phyloP scores from a whole-genome alignment of 1,140 invertebrate genomes.

The Micrasema longulum region DNA sequence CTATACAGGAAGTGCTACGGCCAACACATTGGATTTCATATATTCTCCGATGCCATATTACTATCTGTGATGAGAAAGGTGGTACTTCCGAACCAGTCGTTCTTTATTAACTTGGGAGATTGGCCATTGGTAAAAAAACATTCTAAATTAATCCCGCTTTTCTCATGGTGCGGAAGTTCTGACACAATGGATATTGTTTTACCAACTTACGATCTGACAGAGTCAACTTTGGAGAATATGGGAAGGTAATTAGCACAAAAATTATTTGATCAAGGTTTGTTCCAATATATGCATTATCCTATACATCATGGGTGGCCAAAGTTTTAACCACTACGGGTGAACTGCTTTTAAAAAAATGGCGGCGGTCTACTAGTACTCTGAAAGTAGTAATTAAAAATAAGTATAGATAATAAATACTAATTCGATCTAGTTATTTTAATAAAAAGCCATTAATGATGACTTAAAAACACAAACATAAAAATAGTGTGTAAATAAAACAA shows the following conservation, averaged over 20 bases:
- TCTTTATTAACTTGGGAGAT: constrained; percentile 95
- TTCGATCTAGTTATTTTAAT: too few species aligned
- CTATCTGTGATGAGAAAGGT: constrained; percentile 87
- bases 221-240: constrained; percentile 92
- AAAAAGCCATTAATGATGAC: too few species aligned
- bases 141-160: constrained; percentile 79
- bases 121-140: constrained; percentile 84
- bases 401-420: too few species aligned
- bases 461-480: too few species aligned
- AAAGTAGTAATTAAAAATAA: too few species aligned
- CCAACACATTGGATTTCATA: constrained; percentile 95
- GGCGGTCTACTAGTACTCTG: too few species aligned
- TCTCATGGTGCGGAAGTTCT: constrained; percentile 95
- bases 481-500: too few species aligned
- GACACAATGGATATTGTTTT: constrained; percentile 90
- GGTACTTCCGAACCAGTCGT: constrained; percentile 87
- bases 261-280: too few species aligned
- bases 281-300: too few species aligned
- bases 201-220: constrained; percentile 95
- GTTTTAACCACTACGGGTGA: too few species aligned
- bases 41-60: constrained; percentile 93
- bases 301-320: too few species aligned
- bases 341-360: too few species aligned
- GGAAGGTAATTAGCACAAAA: constrained; percentile 79
- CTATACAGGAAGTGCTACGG: constrained; percentile 92